phyloP scores from a whole-genome alignment of 2,888 invertebrate species.

The Caenorhabditis macrosperma region DNA sequence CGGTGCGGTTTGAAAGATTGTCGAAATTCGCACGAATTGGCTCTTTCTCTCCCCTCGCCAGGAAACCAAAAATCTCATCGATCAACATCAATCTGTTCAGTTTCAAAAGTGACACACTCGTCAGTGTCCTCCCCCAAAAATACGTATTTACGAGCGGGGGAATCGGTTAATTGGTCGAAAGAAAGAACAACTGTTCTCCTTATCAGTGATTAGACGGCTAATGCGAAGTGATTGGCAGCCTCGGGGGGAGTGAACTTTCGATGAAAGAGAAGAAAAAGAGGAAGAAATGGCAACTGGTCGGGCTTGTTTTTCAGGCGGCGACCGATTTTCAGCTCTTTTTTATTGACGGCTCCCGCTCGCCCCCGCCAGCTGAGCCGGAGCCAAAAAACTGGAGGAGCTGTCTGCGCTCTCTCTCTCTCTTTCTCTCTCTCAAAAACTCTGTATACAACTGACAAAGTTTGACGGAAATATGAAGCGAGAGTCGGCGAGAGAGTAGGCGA shows the following conservation, averaged over 20 bases:
- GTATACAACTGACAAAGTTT: slow-evolving; percentile 26
- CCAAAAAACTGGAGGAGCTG: neutral
- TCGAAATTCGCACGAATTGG: neutral
- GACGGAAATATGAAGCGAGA: slow-evolving; percentile 47
- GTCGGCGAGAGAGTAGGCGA: slow-evolving; percentile 26
- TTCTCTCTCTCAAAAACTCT: no score
- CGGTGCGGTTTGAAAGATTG: no score
- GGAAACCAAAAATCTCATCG: slow-evolving; percentile 2
- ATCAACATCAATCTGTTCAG: slow-evolving; percentile 30
- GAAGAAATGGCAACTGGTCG: no score
- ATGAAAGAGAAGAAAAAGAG: neutral
- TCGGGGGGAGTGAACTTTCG: no score
- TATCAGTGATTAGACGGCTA: slow-evolving; percentile 12
- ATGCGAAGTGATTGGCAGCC: slow-evolving; percentile 20
- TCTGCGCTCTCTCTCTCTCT: neutral
- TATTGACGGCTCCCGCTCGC: no score
- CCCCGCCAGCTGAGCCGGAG: neutral
- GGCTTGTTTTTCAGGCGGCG: no score
- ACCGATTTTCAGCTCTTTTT: no score
- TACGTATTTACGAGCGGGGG: neutral
- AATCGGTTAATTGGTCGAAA: slow-evolving; percentile 7
- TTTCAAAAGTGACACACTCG: slow-evolving; percentile 35
- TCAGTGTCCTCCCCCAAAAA: neutral
- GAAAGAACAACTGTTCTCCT: slow-evolving; percentile 46
- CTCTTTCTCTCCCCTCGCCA: neutral